Percentiles rank a stretch among this genome's conserved stretches.
Evolutionary conservation across 2,797 vertebrate genomes (phyloP).

Genomic region (Mallotus villosus): DNA sequence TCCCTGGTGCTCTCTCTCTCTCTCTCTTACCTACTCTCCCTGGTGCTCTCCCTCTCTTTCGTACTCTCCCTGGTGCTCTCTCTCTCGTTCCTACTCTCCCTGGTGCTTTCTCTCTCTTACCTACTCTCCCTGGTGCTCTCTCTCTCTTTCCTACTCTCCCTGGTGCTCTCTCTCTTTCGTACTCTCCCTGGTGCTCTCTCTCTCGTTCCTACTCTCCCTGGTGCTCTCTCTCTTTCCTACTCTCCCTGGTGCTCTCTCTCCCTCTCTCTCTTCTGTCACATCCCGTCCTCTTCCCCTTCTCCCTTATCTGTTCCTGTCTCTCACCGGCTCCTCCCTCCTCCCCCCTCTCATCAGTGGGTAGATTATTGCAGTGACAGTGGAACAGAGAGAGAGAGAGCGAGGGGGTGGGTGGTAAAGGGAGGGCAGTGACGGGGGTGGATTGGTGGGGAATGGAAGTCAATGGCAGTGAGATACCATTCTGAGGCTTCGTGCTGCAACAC

Average conservation of each 20-base stretch:
- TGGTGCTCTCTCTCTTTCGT: too few species aligned
- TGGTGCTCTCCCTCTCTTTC: too few species aligned
- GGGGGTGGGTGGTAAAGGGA: neutral
- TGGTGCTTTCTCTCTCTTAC: too few species aligned
- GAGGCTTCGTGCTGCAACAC: neutral
- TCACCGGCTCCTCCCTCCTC: neutral
- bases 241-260: neutral
- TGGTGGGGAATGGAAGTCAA: neutral
- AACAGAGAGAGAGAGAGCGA: conserved; percentile 1
- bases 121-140: too few species aligned
- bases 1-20: too few species aligned
- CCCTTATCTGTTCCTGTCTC: neutral
- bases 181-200: too few species aligned
- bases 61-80: too few species aligned
- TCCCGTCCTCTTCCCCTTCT: neutral
- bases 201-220: too few species aligned
- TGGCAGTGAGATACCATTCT: neutral
- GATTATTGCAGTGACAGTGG: conserved; percentile 30
- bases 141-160: too few species aligned
- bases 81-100: too few species aligned
- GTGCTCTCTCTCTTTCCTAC: too few species aligned
- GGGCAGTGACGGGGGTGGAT: neutral
- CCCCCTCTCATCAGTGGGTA: conserved; percentile 23
- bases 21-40: too few species aligned
- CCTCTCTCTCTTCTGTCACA: neutral